Percentiles rank a stretch among this genome's conserved stretches.
Evolutionary conservation across 1,140 invertebrate genomes (phyloP).

Genomic region (Aphelenchoides fujianensis): DNA sequence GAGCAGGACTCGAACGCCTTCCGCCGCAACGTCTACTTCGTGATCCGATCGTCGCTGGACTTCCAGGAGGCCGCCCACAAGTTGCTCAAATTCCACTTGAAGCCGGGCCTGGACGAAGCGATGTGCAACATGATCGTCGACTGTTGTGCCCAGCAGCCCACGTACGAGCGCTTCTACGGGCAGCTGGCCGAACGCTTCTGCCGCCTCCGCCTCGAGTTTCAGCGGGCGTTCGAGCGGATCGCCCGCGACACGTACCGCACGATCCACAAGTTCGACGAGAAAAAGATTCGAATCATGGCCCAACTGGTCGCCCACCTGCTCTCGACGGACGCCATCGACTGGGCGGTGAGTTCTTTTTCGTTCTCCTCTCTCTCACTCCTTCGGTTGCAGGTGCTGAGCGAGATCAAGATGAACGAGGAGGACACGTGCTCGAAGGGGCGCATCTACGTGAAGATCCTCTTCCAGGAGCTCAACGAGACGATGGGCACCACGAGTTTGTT

Average conservation of each 20-base stretch:
- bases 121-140: slow-evolving; percentile 98
- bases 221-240: slow-evolving; percentile 87
- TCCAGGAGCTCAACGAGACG: too few species aligned
- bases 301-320: slow-evolving; percentile 96
- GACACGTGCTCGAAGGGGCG: too few species aligned
- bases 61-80: slow-evolving; percentile 99
- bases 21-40: slow-evolving; percentile 90
- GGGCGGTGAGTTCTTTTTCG: too few species aligned
- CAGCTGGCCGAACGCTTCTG: slow-evolving; percentile 86
- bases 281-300: slow-evolving; percentile 92
- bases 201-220: slow-evolving; percentile 81
- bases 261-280: slow-evolving; percentile 83
- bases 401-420: slow-evolving; percentile 88
- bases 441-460: too few species aligned
- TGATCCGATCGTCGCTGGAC: slow-evolving; percentile 94
- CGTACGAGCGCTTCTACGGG: slow-evolving; percentile 97
- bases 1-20: slow-evolving; percentile 92
- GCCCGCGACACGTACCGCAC: slow-evolving; percentile 92
- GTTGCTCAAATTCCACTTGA: slow-evolving; percentile 90
- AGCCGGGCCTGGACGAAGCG: slow-evolving; percentile 74
- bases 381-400: slow-evolving; percentile 78
- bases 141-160: slow-evolving; percentile 96
- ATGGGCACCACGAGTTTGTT: too few species aligned
- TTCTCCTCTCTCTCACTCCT: too few species aligned
- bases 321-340: slow-evolving; percentile 89